Percentiles rank a stretch among this genome's conserved stretches.
Evolutionary conservation across 2,113 vertebrate genomes (phyloP).

Genomic region (Pao palembangensis): DNA sequence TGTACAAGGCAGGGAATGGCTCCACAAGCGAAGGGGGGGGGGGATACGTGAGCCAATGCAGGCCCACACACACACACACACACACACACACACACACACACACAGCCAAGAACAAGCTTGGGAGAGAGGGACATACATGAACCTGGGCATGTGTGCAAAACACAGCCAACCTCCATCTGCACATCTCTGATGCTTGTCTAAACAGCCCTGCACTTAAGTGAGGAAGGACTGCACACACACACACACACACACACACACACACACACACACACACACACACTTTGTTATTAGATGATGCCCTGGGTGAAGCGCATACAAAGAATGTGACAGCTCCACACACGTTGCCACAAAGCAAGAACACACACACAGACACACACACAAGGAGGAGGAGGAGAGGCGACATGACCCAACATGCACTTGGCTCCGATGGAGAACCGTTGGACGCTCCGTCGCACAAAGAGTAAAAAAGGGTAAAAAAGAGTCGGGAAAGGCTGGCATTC

Average conservation of each 20-base stretch:
- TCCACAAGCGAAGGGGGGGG: constrained; percentile 31
- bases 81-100: neutral
- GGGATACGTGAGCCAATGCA: constrained; percentile 42
- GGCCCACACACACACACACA: constrained; percentile 14
- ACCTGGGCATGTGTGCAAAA: constrained; percentile 26
- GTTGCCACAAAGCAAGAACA: constrained; percentile 21
- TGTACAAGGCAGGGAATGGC: constrained; percentile 56
- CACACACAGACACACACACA: constrained; percentile 19
- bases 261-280: constrained; percentile 22
- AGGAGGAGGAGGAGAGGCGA: constrained; percentile 39
- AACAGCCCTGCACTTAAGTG: constrained; percentile 40
- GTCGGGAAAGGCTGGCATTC: constrained; percentile 51
- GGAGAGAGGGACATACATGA: neutral
- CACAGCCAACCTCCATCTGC: constrained; percentile 25
- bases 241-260: constrained; percentile 18
- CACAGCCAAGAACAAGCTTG: neutral
- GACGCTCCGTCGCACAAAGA: constrained; percentile 58
- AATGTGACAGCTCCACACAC: constrained; percentile 67
- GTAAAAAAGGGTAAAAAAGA: constrained; percentile 44
- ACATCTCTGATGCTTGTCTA: constrained; percentile 49
- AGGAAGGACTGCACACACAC: too few species aligned
- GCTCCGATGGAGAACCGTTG: constrained; percentile 50
- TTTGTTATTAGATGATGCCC: constrained; percentile 57
- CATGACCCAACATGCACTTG: constrained; percentile 69
- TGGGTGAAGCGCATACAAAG: constrained; percentile 52